Base-by-base conservation (phyloP, 2,888 invertebrate genomes). In the Dryomyza anilis region DNA sequence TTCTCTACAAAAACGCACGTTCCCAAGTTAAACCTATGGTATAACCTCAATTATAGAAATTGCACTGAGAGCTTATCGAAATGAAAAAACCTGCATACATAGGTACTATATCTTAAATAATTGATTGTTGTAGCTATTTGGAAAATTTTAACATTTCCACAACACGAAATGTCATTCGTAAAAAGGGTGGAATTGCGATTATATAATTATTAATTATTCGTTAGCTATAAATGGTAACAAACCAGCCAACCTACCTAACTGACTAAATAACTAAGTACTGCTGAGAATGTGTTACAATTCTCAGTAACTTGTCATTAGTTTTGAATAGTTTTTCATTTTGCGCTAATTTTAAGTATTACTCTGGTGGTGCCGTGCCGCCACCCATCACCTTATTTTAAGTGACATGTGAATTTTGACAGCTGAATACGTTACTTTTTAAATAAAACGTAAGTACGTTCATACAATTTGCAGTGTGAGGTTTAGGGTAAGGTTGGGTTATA, bases 331-430 rank as follows among this genome's bases (percentile, higher is more conserved):
- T 30, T 33, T 46, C 45, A 43, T 60, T 64, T 53, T 43, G 55
- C 39, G 53, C 16, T 27, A 39, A 62, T 68, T 60, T 53, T n/a
- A n/a, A n/a, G n/a, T n/a, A n/a, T n/a, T n/a, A n/a, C n/a, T n/a
- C n/a, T n/a, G n/a, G n/a, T n/a, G n/a, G n/a, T 61, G 39, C 67
- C 60, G 14, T 19, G 3, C 46, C 16, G 3, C 19, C 46, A 3
- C 46, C 46, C 46, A n/a, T 21, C 7, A 16, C 12, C 46, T 21
- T 19, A 2, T 19, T 2, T 19, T 64, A 50, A 70, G 63, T 68
- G 70, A 65, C 69, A 69, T 71, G 72, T 66, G 72, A 71, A 71
- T 69, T 69, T 63, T 67, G 67, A 69, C 71, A 71, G 68, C 69
- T 71, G 71, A 67, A 23, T 30, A 67, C 60, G 66, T 62, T 58